These are phyloP conservation scores for Pseudomyrmex pallidus DNA, from an alignment of 1,140 invertebrate species.

Conservation along the genomic window DNA sequence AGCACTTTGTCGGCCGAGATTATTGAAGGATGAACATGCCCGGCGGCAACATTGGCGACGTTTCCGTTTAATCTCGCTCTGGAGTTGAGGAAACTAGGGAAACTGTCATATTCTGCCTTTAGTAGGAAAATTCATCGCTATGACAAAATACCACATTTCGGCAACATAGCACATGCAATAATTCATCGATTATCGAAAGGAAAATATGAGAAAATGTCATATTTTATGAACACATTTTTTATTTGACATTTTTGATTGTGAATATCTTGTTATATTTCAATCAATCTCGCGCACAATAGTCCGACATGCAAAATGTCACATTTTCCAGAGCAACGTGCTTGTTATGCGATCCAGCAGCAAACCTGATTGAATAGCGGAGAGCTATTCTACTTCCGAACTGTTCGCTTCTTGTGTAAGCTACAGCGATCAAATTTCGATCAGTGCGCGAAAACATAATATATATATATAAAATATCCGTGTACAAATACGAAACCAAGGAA, in stretches of 20 bases:
- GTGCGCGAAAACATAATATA: conserved; percentile 2
- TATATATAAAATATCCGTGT: background rate
- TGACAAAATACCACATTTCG: background rate
- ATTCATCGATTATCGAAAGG: no score
- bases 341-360: background rate
- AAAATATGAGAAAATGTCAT: no score
- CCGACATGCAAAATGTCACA: background rate
- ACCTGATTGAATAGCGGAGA: background rate
- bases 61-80: conserved; percentile 14
- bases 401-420: background rate
- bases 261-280: no score
- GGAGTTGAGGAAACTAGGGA: background rate
- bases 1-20: background rate
- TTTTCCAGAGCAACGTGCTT: background rate
- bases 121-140: background rate
- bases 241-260: no score
- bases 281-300: no score
- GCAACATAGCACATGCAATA: no score
- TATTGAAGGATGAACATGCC: conserved; percentile 16
- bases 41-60: background rate
- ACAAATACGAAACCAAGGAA: background rate
- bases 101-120: background rate
- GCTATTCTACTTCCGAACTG: background rate
- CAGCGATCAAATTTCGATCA: conserved; percentile 19
- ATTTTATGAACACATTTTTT: no score